Evolutionary conservation across 2,113 vertebrate species (phyloP).

Genomic region (Erinaceus europaeus): DNA sequence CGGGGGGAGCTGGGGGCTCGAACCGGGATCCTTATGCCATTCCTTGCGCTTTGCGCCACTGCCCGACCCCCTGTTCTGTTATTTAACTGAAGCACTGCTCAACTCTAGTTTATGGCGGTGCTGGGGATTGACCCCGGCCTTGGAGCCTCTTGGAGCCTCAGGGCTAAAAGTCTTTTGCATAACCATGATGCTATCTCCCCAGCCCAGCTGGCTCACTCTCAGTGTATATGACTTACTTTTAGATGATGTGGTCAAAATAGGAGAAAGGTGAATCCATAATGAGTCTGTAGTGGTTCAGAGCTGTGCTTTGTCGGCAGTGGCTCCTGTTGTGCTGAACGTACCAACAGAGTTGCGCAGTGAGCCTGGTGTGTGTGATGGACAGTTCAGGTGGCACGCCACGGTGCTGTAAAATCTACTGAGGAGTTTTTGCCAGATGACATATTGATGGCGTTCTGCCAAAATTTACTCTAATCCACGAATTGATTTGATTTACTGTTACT

Average conservation of each 20-base stretch:
- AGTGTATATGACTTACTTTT: background rate
- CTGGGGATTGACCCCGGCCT: too few relatives aligned
- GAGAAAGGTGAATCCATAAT: background rate
- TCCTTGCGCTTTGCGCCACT: too few relatives aligned
- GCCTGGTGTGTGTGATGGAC: background rate
- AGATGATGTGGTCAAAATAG: background rate
- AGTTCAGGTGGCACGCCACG: background rate
- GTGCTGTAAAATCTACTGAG: background rate
- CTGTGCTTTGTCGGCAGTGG: background rate
- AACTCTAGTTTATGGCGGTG: too few relatives aligned
- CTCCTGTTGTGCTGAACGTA: background rate
- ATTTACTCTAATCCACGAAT: background rate
- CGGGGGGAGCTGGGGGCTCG: too few relatives aligned
- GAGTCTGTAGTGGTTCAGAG: background rate
- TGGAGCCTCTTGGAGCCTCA: too few relatives aligned
- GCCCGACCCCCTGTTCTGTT: too few relatives aligned
- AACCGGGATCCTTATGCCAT: too few relatives aligned
- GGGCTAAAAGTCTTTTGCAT: too few relatives aligned
- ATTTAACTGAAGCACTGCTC: too few relatives aligned
- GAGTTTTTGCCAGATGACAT: too few relatives aligned
- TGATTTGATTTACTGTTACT: constrained; percentile 47
- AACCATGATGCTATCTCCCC: too few relatives aligned
- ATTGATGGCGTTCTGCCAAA: background rate
- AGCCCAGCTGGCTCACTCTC: too few relatives aligned
- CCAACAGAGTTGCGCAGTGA: background rate